A percentile compares a stretch with the other conserved stretches of the same genome.
Evolutionary conservation across 2,113 vertebrate genomes (phyloP).

Genomic region (Psilopsiagon aymara): DNA sequence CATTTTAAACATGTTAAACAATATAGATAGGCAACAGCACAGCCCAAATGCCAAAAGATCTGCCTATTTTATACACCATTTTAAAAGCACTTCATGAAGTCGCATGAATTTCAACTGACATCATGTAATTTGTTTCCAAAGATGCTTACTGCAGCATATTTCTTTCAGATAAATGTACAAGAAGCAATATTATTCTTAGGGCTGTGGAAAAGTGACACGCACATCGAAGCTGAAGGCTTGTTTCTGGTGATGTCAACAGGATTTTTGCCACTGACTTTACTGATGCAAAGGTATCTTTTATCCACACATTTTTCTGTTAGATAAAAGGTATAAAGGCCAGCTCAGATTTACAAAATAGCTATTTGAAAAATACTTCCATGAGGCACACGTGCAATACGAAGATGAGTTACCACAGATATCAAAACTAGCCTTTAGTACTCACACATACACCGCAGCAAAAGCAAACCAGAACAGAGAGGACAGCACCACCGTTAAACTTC

Average conservation of each 20-base stretch:
- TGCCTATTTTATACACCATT: conserved; percentile 24
- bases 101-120: neutral
- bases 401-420: neutral
- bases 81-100: conserved; percentile 47
- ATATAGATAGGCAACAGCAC: neutral
- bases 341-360: conserved; percentile 37
- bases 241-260: neutral
- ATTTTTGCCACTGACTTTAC: conserved; percentile 10
- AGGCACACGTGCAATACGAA: conserved; percentile 25
- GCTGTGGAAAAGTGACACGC: neutral
- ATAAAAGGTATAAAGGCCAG: neutral
- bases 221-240: neutral
- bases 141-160: neutral
- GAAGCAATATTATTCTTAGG: neutral
- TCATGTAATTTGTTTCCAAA: neutral
- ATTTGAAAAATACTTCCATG: conserved; percentile 5
- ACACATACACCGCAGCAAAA: conserved; percentile 9
- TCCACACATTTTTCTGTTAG: neutral
- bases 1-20: conserved; percentile 19
- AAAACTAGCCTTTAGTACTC: conserved; percentile 6
- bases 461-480: neutral
- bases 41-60: neutral
- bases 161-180: conserved; percentile 3
- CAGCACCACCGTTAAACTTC: neutral
- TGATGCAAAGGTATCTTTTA: neutral